phyloP scores from a whole-genome alignment of 2,888 invertebrate genomes.

The Eilema depressum region DNA sequence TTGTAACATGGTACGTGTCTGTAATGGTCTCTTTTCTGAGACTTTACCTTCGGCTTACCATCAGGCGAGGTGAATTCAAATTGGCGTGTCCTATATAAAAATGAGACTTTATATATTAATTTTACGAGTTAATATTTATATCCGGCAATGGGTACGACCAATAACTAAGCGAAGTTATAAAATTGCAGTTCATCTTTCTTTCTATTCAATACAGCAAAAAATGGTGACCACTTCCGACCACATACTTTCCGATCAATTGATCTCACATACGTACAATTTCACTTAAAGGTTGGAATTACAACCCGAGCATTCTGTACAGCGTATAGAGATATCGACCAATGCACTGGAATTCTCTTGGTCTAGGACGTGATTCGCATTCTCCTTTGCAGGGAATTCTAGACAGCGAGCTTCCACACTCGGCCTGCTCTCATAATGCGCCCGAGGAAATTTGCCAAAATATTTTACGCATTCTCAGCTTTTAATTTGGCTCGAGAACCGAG shows the following conservation, averaged over 20 bases:
- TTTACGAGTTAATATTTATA: too few species aligned
- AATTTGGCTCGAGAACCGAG: slow-evolving; percentile 56
- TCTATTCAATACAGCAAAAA: not conserved
- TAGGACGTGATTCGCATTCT: slow-evolving; percentile 71
- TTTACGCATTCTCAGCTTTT: slow-evolving; percentile 62
- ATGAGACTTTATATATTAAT: too few species aligned
- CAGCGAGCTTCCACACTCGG: slow-evolving; percentile 55
- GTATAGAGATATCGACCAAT: slow-evolving; percentile 62
- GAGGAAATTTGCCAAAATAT: slow-evolving; percentile 66
- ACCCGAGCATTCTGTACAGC: slow-evolving; percentile 54
- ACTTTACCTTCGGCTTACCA: too few species aligned
- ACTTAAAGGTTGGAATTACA: slow-evolving; percentile 55
- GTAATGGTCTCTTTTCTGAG: too few species aligned
- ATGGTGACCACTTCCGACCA: not conserved
- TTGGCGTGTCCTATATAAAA: too few species aligned
- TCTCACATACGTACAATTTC: slow-evolving; percentile 47
- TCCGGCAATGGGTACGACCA: too few species aligned
- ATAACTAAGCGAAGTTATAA: not conserved
- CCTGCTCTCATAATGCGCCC: slow-evolving; percentile 46
- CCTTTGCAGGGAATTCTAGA: slow-evolving; percentile 55
- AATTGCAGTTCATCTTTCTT: not conserved
- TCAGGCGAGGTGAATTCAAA: too few species aligned
- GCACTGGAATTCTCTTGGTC: slow-evolving; percentile 60
- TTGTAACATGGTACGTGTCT: too few species aligned
- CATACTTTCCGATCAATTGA: slow-evolving; percentile 33